Conservation (phyloP, 1,140 invertebrate genomes). For the Halotydeus destructor region DNA sequence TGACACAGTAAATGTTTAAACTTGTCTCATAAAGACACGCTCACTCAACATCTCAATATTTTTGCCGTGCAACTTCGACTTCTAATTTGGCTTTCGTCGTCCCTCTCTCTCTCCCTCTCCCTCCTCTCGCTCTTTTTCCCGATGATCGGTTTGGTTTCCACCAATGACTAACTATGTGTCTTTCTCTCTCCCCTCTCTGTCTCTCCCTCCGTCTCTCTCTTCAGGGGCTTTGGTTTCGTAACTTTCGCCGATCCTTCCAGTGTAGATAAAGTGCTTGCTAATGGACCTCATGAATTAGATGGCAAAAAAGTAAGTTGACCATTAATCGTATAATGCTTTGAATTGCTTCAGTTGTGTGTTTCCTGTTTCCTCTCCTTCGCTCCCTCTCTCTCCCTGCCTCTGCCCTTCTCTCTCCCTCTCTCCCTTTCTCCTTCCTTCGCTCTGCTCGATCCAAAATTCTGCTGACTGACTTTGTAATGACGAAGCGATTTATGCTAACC, state of each 20-base stretch:
- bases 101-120: neutral
- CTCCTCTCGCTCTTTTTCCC: neutral
- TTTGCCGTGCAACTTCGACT: too few relatives aligned
- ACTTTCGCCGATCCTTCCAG: constrained; percentile 26
- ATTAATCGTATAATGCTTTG: neutral
- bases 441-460: too few relatives aligned
- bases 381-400: too few relatives aligned
- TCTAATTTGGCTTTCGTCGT: constrained; percentile 7
- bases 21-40: too few relatives aligned
- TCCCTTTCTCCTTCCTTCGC: too few relatives aligned
- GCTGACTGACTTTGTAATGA: too few relatives aligned
- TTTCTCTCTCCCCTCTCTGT: neutral
- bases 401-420: too few relatives aligned
- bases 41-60: too few relatives aligned
- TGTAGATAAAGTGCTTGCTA: constrained; percentile 30
- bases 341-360: neutral
- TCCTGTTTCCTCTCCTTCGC: too few relatives aligned
- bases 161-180: neutral
- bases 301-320: constrained; percentile 45
- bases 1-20: too few relatives aligned
- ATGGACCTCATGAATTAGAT: constrained; percentile 72
- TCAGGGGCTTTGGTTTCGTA: constrained; percentile 70
- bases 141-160: neutral
- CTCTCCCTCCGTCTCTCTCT: constrained; percentile 24
- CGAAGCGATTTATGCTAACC: too few relatives aligned